Base-by-base conservation (phyloP, 2,888 invertebrate species). In the Tenthredo notha region DNA sequence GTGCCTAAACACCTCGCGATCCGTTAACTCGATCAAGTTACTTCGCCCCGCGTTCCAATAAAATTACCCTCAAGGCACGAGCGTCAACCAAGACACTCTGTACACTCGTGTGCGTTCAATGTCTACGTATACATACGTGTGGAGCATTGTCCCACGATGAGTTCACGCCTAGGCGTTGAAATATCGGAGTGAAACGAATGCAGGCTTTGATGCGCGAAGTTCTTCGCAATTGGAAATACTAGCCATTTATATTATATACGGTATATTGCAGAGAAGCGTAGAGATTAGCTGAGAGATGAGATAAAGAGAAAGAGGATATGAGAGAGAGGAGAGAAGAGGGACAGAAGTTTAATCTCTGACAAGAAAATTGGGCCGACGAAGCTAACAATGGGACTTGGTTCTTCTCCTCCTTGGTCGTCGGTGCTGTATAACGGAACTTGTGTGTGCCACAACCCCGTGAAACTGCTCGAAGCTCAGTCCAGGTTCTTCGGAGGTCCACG, bases 271-370 rank as follows among this genome's bases (percentile, higher is more conserved):
- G 43, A 43, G 40, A 43, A 18, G 43, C 43, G n/a, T 72, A 37
- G n/a, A 37, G n/a, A 72, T 9, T 37, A 15, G 47, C 47, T 3
- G 4, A 47, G 33, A 72, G 21, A 72, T 21, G 43, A 40, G 25
- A 74, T 43, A 25, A 12, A 25, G 29, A 25, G 29, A 50, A 54
- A 40, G 33, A 18, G 21, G 61, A 77, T 3, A 65, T n/a, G 50
- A 80, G 50, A 85, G 58, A 70, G 50, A 50, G 70, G 65, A 67
- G 5, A 54, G 65, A 61, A 54, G 21, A 29, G 80, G 84, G 84
- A 54, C 75, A 84, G 72, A 74, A 84, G 77, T 85, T 85, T 84
- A 75, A 75, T 85, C 15, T 85, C 47, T 85, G 85, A 74, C 75
- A 61, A 74, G 75, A 85, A 85, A 85, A 84, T 83, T 72, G 25